phyloP scores from a whole-genome alignment of 2,797 vertebrate genomes.

The Falco cherrug region DNA sequence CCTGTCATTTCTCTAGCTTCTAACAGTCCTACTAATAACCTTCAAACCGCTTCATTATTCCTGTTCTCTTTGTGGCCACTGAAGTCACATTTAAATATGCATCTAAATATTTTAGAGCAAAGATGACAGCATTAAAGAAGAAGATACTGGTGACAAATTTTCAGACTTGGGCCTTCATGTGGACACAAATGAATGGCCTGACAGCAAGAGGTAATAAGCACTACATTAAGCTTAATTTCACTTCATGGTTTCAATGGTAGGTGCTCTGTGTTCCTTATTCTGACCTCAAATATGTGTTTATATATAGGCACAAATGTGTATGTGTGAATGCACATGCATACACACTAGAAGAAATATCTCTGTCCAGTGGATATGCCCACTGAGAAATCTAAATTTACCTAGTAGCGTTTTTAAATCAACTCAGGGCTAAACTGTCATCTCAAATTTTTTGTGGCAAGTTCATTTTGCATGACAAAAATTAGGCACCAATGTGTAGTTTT shows the following conservation, averaged over 20 bases:
- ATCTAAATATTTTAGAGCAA: slow-evolving; percentile 5
- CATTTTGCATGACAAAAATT: neutral
- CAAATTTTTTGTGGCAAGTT: neutral
- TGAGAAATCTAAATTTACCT: neutral
- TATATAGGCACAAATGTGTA: neutral
- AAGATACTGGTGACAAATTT: neutral
- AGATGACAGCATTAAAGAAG: neutral
- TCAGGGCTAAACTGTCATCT: neutral
- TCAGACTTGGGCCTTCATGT: neutral
- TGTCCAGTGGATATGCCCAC: neutral
- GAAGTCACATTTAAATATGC: neutral
- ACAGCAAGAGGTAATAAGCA: neutral
- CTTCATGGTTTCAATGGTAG: neutral
- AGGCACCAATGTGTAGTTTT: neutral
- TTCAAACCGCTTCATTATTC: neutral
- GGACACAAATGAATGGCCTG: neutral
- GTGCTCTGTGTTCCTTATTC: neutral
- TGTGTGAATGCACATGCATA: neutral
- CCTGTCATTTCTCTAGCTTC: slow-evolving; percentile 14
- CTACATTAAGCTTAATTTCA: neutral
- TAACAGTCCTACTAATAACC: neutral
- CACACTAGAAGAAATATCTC: neutral
- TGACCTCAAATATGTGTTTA: neutral
- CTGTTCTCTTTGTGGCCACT: neutral
- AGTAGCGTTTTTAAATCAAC: neutral